Evolutionary conservation across 2,797 vertebrate genomes (phyloP), one percentile per base, ranked within the genome.

Genomic region (Salmo trutta): DNA sequence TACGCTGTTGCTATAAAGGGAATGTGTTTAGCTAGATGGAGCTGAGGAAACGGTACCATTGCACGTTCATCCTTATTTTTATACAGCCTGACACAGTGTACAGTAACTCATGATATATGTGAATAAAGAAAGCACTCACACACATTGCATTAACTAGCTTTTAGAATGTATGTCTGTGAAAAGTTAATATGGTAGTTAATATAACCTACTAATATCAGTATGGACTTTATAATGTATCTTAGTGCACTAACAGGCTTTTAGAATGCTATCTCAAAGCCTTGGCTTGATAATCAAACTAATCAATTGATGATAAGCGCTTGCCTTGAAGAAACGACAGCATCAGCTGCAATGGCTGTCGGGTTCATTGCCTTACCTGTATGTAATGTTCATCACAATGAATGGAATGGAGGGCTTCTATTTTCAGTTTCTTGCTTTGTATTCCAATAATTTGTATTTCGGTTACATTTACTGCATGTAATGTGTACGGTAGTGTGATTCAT

Each of bases 201-300:
- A 64, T 14, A 64, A 21, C 8, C 7, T 24, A 24, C 59, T 71
- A 27, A 71, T 71, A 24, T 59, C 24, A 73, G 71, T 56, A 73
- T 19, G 16, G 17, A 52, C 83, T 15, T 52, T 71, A 70, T 12
- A 47, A 47, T 47, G 41, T 14, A 47, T 14, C 10, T 47, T 14
- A 47, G 10, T 47, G 41, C 10, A 14, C 83, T 4, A 81, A 83
- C 75, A 77, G 0, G 90, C 88, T 91, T 92, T 88, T 84, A 86
- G 71, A 87, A 65, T 74, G 78, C 78, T 81, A 14, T 10, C 31
- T 19, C 47, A 56, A 88, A 81, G 79, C 80, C 82, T 83, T 47
- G 81, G 78, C 88, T 85, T 77, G 52, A 77, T 80, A n/a, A 65
- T 77, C 56, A 74, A n/a, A 3, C 24, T 27, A 10, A 33, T n/a